A percentile compares a stretch with the other conserved stretches of the same genome.
Evolutionary conservation across 2,888 invertebrate species (phyloP).

Genomic region (Pammene fasciana): DNA sequence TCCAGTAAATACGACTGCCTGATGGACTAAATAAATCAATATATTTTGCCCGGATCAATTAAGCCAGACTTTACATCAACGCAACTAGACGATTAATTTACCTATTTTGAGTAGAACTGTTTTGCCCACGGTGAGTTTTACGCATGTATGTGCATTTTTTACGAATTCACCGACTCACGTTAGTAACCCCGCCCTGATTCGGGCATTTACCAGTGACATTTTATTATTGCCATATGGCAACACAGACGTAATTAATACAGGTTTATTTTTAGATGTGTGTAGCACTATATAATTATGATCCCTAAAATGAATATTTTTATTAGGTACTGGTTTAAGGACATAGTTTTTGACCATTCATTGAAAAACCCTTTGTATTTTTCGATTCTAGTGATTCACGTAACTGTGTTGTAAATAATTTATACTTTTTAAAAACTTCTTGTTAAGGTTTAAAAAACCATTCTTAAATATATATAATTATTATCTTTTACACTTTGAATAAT

Average conservation of each 20-base stretch:
- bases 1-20: no score
- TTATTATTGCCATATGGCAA: background rate
- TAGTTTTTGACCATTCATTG: slow-evolving; percentile 20
- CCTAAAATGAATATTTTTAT: slow-evolving; percentile 22
- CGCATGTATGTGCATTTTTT: no score
- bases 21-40: background rate
- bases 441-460: slow-evolving; percentile 40
- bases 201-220: background rate
- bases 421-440: slow-evolving; percentile 29
- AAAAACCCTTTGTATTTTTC: slow-evolving; percentile 32
- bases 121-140: no score
- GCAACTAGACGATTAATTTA: no score
- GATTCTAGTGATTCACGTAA: slow-evolving; percentile 24
- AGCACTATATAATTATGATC: slow-evolving; percentile 30
- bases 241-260: slow-evolving; percentile 10
- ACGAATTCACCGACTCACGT: no score
- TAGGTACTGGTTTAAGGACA: slow-evolving; percentile 24
- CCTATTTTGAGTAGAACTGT: no score
- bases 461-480: slow-evolving; percentile 18
- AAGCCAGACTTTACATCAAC: no score
- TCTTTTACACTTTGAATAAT: slow-evolving; percentile 10
- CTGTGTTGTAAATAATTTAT: slow-evolving; percentile 28
- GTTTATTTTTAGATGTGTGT: slow-evolving; percentile 21
- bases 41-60: background rate
- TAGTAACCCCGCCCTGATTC: background rate